These are phyloP conservation scores for Tupiocoris notatus DNA, from an alignment of 2,888 invertebrate species.

Conservation along the genomic window DNA sequence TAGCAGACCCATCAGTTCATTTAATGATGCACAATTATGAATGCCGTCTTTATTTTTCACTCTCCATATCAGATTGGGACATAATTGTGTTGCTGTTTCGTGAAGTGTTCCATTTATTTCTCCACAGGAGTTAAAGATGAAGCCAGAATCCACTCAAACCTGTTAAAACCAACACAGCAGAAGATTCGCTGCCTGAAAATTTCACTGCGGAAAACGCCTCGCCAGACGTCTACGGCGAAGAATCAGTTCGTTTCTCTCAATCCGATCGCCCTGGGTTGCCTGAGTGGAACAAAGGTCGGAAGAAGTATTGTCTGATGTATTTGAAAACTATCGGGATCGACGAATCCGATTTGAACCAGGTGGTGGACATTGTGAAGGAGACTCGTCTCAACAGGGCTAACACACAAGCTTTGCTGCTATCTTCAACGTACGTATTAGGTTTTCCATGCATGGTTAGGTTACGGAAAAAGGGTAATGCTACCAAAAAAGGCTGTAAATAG, in stretches of 20 bases:
- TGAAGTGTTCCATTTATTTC: too few relatives aligned
- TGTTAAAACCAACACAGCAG: not conserved
- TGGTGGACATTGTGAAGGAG: slow-evolving; percentile 54
- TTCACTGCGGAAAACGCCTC: not conserved
- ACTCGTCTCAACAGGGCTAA: slow-evolving; percentile 54
- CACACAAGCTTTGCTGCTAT: slow-evolving; percentile 51
- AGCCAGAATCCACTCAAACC: slow-evolving; percentile 10
- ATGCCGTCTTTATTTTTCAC: too few relatives aligned
- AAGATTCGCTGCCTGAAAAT: not conserved
- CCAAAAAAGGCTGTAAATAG: too few relatives aligned
- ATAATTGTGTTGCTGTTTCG: too few relatives aligned
- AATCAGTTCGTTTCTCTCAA: not conserved
- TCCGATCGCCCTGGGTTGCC: not conserved
- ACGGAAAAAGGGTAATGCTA: too few relatives aligned
- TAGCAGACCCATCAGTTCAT: too few relatives aligned
- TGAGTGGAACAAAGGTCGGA: slow-evolving; percentile 42
- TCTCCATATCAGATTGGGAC: too few relatives aligned
- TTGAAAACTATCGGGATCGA: slow-evolving; percentile 54
- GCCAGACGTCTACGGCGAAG: slow-evolving; percentile 1
- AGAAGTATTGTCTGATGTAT: slow-evolving; percentile 52
- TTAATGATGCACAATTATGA: too few relatives aligned
- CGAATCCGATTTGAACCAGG: slow-evolving; percentile 53
- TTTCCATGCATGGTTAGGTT: too few relatives aligned
- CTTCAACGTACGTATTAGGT: slow-evolving; percentile 49
- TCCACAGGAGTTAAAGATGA: slow-evolving; percentile 37